Base-by-base conservation (phyloP, 2,113 vertebrate species). In the Urocitellus parryii region DNA sequence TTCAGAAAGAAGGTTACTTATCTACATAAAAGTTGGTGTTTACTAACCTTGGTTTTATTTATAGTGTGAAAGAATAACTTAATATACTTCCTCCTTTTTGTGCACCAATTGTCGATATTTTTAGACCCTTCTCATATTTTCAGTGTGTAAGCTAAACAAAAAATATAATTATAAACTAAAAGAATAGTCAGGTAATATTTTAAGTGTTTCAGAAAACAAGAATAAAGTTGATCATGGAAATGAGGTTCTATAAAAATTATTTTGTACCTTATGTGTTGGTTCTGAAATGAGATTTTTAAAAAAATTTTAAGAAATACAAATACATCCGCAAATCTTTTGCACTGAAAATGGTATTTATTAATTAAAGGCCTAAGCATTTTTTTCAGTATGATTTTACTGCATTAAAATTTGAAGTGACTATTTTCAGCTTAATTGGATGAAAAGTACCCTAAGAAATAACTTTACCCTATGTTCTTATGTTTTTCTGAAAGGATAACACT, bases 1-100 rank as follows among this genome's bases (percentile, higher is more conserved):
- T 98, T 98, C 93, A 83, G 90, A 97, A 98, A 76, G 89, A 81
- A 92, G 85, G 56, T 96, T 42, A 72, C 95, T 27, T 70, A 48
- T 74, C 61, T 91, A 82, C 83, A 58, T 83, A 88, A 27, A 65
- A 94, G 68, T 92, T 83, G 37, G 77, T 79, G 87, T 91, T 79
- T 88, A 83, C 48, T 95, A 80, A 76, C 79, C 77, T 74, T 90
- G 86, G 63, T 74, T 95, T 39, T 94, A 11, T 2, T 97, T 96
- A 51, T 97, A 73, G 8, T 84, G 63, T 80, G 24, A 96, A 76
- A 27, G 9, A 34, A 96, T 91, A 63, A 95, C 24, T 97, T 96
- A 92, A 37, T 56, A 80, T 85, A 42, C 79, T 88, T 24, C 93
- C 16, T 94, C 61, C 86, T 96, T 37, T 76, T 96, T 95, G 87